These are phyloP conservation scores for Anoura caudifer DNA, from an alignment of 2,113 vertebrate genomes.

Conservation along the genomic window DNA sequence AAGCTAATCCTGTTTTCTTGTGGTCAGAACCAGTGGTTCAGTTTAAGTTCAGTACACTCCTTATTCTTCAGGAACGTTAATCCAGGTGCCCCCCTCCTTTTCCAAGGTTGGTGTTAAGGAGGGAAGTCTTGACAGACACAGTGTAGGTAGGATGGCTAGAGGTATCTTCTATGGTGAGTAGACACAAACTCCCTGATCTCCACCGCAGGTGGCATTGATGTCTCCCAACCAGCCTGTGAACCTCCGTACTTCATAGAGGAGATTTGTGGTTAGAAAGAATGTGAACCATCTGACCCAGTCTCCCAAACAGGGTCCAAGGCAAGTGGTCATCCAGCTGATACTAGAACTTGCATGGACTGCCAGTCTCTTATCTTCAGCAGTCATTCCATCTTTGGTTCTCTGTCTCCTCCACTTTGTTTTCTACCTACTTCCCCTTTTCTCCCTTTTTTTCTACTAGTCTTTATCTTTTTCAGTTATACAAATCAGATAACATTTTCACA, in stretches of 20 bases:
- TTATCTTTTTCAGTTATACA: not conserved
- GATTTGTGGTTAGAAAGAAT: not conserved
- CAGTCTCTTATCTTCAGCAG: not conserved
- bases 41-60: too few species aligned
- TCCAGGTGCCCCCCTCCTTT: not conserved
- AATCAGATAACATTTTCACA: not conserved
- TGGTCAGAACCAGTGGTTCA: not conserved
- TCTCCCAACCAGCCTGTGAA: not conserved
- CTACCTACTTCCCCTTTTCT: not conserved
- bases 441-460: not conserved
- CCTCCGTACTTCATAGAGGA: not conserved
- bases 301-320: not conserved
- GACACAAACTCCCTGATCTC: not conserved
- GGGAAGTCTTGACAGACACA: not conserved
- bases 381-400: not conserved
- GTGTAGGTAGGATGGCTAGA: not conserved
- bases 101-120: not conserved
- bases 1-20: not conserved
- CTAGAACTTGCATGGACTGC: not conserved
- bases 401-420: not conserved
- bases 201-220: not conserved
- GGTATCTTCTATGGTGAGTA: not conserved
- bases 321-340: not conserved
- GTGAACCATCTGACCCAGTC: not conserved
- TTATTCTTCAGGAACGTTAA: not conserved